Evolutionary conservation across 2,888 invertebrate genomes (phyloP).

Genomic region (Leptopterna dolabrata): DNA sequence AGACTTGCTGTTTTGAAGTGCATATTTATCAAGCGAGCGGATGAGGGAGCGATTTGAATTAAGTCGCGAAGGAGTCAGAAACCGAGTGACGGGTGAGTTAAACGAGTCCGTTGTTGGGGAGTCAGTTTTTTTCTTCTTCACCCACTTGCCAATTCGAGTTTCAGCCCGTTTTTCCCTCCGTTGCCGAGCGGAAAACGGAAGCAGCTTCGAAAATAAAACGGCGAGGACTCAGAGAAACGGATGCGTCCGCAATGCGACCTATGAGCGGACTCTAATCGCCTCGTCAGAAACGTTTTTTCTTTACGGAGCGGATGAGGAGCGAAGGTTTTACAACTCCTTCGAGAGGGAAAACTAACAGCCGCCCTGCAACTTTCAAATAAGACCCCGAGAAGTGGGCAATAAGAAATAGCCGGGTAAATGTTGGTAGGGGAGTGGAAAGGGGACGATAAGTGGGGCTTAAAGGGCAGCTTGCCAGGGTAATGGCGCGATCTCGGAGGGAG

Average conservation of each 20-base stretch:
- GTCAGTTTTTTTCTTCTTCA: too few species aligned
- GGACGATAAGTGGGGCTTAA: constrained; percentile 21
- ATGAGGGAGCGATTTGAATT: too few species aligned
- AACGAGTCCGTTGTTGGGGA: too few species aligned
- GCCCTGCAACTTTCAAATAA: neutral
- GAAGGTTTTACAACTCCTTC: neutral
- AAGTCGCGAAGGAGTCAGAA: too few species aligned
- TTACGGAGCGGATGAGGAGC: neutral
- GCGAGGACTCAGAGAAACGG: neutral
- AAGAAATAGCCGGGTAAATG: neutral
- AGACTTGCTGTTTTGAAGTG: too few species aligned
- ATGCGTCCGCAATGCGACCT: constrained; percentile 21
- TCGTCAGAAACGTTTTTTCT: constrained; percentile 19
- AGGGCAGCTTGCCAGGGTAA: constrained; percentile 45
- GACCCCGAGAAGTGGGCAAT: neutral
- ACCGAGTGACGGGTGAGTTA: too few species aligned
- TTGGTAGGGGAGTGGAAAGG: neutral
- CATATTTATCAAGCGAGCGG: too few species aligned
- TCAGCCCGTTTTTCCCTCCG: too few species aligned
- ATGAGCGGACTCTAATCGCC: neutral
- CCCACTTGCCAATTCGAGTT: too few species aligned
- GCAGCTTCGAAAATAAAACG: neutral
- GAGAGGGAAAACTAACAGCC: neutral
- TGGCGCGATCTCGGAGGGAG: constrained; percentile 27
- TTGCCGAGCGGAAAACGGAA: neutral